Base-by-base conservation (phyloP, 2,888 invertebrate genomes). In the Lithophane leautieri region DNA sequence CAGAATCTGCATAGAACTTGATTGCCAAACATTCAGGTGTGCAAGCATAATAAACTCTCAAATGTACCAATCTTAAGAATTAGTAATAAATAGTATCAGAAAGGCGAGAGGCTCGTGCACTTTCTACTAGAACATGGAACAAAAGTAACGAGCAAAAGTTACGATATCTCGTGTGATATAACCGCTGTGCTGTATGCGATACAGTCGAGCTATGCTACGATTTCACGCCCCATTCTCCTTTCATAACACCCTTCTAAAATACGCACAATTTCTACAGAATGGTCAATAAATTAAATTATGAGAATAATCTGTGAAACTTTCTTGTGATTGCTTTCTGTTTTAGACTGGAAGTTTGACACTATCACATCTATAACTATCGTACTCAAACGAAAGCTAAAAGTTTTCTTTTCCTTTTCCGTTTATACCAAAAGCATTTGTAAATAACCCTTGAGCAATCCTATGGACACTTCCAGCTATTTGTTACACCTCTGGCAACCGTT, bases 131-230 rank as follows among this genome's bases (percentile, higher is more conserved):
- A 92, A 89, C 92, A 91, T 91, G 90, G 88, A 90, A 92, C 92
- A 92, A 93, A 93, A 92, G 92, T 91, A 92, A 93, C 91, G 91
- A 93, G 94, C 94, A 93, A 93, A 93, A 95, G 94, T 94, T 94
- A 94, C 94, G 94, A 94, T 94, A 93, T 91, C 93, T 93, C 89
- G 90, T 90, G 92, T 95, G 95, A 95, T 94, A 95, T 95, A 95
- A 95, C 91, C 87, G 89, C 89, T 79, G 90, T 89, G 71, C 87
- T 83, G 85, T 84, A 82, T 90, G 90, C 91, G 87, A 88, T 89
- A 85, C 84, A 86, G 52, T 83, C 84, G 76, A 86, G 84, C 89
- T 87, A 88, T 88, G 85, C 83, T 83, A 80, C 88, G 90, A 92
- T 92, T 93, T 92, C 91, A 92, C 91, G 92, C 91, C 90, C 89